Evolutionary conservation across 2,113 vertebrate genomes (phyloP).

Genomic region (Phasianus colchicus): DNA sequence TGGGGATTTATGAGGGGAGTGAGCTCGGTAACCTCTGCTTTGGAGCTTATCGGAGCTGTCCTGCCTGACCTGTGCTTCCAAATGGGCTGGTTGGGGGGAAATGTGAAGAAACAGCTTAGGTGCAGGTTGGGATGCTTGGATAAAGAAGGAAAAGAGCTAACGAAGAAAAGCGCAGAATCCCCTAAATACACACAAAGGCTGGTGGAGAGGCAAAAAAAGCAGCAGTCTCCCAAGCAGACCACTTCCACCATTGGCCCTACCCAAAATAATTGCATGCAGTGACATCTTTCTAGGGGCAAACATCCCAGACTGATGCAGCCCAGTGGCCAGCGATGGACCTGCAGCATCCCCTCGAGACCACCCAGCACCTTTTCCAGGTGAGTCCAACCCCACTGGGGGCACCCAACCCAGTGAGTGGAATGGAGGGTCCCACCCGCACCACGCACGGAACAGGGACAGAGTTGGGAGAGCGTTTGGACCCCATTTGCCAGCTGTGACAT

Average conservation of each 20-base stretch:
- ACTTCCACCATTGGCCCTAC: fast-evolving
- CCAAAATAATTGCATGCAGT: background rate
- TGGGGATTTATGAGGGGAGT: background rate
- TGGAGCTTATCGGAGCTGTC: fast-evolving
- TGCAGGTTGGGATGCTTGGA: background rate
- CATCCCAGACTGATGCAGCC: fast-evolving
- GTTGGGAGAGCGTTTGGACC: background rate
- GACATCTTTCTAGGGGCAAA: background rate
- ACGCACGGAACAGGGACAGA: background rate
- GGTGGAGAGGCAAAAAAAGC: background rate
- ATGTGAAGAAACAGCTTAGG: fast-evolving
- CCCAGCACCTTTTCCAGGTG: fast-evolving
- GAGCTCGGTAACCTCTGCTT: background rate
- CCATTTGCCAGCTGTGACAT: fast-evolving
- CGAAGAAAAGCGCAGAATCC: background rate
- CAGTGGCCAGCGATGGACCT: background rate
- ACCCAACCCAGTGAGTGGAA: background rate
- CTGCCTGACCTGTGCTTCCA: background rate
- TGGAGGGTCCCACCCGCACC: background rate
- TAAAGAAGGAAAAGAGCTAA: background rate
- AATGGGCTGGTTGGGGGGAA: background rate
- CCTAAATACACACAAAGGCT: fast-evolving
- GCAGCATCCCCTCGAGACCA: too few species aligned
- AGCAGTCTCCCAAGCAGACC: background rate
- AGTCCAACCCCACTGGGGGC: background rate